These are phyloP conservation scores for Malurus elegans DNA, from an alignment of 2,113 vertebrate genomes.

Conservation along the genomic window DNA sequence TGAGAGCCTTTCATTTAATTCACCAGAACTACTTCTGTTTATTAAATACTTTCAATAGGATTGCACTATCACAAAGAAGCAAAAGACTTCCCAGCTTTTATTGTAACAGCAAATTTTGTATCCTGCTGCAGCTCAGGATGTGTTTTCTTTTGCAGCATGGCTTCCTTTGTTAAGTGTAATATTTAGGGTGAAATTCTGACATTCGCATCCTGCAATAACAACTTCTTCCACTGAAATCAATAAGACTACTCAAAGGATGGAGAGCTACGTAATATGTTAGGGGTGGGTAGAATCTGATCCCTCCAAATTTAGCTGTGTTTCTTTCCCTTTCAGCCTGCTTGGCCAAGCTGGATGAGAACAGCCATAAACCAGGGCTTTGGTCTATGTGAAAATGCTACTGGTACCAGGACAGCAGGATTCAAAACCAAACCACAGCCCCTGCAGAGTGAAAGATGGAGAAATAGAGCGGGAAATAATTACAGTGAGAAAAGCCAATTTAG, in stretches of 20 bases:
- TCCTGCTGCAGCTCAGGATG: background rate
- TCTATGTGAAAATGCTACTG: background rate
- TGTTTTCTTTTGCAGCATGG: background rate
- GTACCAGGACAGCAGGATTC: background rate
- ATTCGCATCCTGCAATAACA: background rate
- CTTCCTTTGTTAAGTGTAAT: background rate
- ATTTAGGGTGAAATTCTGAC: conserved; percentile 5
- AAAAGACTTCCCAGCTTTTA: background rate
- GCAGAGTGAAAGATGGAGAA: background rate
- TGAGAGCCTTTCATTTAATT: conserved; percentile 13
- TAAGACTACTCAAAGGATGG: background rate
- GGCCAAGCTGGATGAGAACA: background rate
- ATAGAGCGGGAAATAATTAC: background rate
- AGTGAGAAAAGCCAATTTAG: background rate
- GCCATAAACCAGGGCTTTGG: background rate
- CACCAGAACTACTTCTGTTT: background rate
- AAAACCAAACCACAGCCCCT: background rate
- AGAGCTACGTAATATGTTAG: background rate
- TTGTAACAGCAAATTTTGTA: background rate
- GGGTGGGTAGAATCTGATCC: background rate
- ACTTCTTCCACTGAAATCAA: background rate
- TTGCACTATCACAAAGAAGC: background rate
- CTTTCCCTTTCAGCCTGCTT: background rate
- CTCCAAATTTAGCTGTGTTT: background rate
- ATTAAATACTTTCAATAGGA: conserved; percentile 3